Evolutionary conservation across 2,888 invertebrate species (phyloP).

Genomic region (Acanthosepion esculentum): DNA sequence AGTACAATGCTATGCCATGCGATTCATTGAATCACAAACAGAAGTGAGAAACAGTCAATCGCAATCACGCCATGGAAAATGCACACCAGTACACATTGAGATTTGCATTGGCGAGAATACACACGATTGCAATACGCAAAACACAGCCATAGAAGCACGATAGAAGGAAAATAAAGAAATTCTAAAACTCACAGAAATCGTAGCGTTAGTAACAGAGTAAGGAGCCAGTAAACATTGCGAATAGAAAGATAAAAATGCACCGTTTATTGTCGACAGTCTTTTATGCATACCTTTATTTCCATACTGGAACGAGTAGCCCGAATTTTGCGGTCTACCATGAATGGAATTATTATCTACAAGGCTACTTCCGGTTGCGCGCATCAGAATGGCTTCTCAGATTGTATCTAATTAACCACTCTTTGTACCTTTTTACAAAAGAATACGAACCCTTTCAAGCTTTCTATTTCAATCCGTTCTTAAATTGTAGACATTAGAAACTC

Average conservation of each 20-base stretch:
- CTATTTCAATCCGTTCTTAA: no score
- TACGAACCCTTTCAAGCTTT: no score
- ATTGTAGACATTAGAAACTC: no score
- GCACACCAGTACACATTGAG: background rate
- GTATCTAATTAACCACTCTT: background rate
- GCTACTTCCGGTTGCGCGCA: background rate
- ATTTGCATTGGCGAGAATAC: no score
- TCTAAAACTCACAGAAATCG: background rate
- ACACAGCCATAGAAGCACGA: background rate
- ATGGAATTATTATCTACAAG: background rate
- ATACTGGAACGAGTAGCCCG: background rate
- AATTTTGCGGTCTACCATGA: background rate
- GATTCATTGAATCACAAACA: background rate
- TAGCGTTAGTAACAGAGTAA: background rate
- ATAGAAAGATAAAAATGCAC: background rate
- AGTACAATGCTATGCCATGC: background rate
- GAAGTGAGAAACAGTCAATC: background rate
- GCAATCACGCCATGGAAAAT: background rate
- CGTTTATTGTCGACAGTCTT: background rate
- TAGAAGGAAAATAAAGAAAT: background rate
- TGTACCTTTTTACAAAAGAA: no score
- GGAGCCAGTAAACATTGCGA: background rate
- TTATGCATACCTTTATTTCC: background rate
- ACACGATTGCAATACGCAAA: background rate
- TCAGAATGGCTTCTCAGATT: background rate